Percentiles rank a stretch among this genome's conserved stretches.
These are phyloP conservation scores for Nudaria mundana DNA, from an alignment of 2,888 invertebrate genomes.

Conservation along the genomic window DNA sequence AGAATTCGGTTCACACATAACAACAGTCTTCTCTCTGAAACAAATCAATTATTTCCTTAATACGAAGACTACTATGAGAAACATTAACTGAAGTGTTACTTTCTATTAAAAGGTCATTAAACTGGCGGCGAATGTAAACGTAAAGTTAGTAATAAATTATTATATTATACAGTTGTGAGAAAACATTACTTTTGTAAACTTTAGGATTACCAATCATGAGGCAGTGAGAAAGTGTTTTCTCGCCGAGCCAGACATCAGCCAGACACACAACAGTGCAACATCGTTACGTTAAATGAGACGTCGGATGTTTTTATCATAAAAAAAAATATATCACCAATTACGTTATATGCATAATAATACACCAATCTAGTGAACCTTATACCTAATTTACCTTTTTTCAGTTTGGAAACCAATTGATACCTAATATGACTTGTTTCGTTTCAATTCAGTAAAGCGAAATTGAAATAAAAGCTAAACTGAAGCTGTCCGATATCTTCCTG, in stretches of 20 bases:
- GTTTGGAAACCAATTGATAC: background rate
- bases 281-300: slow-evolving; percentile 33
- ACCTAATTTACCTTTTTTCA: background rate
- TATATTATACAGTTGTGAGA: slow-evolving; percentile 7
- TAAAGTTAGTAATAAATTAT: slow-evolving; percentile 9
- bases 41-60: no score
- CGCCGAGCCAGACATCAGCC: slow-evolving; percentile 35
- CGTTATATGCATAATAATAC: background rate
- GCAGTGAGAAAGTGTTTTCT: slow-evolving; percentile 25
- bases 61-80: no score
- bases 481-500: slow-evolving; percentile 10
- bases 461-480: slow-evolving; percentile 13
- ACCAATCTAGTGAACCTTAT: background rate
- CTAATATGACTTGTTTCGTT: no score
- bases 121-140: slow-evolving; percentile 15
- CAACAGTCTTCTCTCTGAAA: no score
- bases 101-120: slow-evolving; percentile 21
- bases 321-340: slow-evolving; percentile 7
- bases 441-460: slow-evolving; percentile 1
- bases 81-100: no score
- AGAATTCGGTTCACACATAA: no score
- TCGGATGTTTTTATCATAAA: slow-evolving; percentile 17
- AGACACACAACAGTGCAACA: slow-evolving; percentile 36
- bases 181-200: slow-evolving; percentile 19
- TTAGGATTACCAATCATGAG: slow-evolving; percentile 26